These are phyloP conservation scores for Pterocles orientalis DNA, from an alignment of 2,113 vertebrate genomes.

Conservation along the genomic window DNA sequence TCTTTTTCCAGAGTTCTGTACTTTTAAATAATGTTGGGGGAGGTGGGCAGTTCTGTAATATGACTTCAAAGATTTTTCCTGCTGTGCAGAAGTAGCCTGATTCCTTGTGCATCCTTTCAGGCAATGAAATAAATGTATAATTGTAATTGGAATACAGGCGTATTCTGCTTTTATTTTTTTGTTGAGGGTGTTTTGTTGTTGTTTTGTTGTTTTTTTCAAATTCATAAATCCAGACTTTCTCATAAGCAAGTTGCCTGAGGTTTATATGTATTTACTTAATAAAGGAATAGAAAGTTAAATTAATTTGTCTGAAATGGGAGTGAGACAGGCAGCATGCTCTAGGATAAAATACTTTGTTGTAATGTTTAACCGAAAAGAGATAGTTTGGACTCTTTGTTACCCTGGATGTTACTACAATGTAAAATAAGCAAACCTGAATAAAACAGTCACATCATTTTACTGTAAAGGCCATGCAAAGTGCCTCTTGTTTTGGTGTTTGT, in stretches of 20 bases:
- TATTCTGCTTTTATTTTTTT: neutral
- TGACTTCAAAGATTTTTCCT: neutral
- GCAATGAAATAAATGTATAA: neutral
- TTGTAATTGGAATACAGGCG: neutral
- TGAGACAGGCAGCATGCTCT: neutral
- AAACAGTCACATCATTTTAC: neutral
- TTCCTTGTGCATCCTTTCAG: neutral
- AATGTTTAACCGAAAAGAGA: neutral
- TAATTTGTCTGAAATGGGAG: neutral
- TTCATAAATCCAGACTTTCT: neutral
- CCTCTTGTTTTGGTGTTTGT: neutral
- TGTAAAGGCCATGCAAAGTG: neutral
- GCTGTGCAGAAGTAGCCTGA: neutral
- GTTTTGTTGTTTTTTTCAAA: too few species aligned
- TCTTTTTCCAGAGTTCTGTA: neutral
- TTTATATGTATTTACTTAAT: neutral
- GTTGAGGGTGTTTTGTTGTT: neutral
- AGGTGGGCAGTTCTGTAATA: neutral
- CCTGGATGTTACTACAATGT: neutral
- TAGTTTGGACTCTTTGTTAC: neutral
- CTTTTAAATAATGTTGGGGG: neutral
- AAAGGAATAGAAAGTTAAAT: neutral
- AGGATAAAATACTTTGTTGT: neutral
- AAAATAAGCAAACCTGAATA: neutral
- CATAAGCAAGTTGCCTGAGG: neutral